Percentiles rank a stretch among this genome's conserved stretches.
Conservation (phyloP, 2,797 vertebrate genomes). For the Synaphobranchus kaupii region DNA sequence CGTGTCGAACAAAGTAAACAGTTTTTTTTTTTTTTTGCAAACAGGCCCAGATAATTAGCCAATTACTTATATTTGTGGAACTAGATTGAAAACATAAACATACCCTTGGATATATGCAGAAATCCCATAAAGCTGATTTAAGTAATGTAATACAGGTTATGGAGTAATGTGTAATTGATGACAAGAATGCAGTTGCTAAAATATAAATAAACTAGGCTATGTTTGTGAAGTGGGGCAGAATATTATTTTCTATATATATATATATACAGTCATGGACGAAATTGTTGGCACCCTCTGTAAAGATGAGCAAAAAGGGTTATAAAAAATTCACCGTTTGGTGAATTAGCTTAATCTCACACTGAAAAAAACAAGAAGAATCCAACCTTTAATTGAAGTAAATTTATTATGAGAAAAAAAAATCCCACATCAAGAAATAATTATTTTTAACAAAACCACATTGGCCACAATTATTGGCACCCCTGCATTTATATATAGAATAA, state of each 20-base stretch:
- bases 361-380: too few relatives aligned
- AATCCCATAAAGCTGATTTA: not conserved
- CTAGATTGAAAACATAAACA: not conserved
- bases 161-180: not conserved
- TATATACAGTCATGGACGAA: too few relatives aligned
- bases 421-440: too few relatives aligned
- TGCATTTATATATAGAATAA: too few relatives aligned
- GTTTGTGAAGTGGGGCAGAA: constrained; percentile 41
- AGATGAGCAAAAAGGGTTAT: too few relatives aligned
- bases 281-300: too few relatives aligned
- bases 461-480: too few relatives aligned
- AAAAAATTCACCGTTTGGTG: too few relatives aligned
- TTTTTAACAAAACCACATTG: too few relatives aligned
- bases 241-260: constrained; percentile 52
- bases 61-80: not conserved
- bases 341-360: too few relatives aligned
- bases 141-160: not conserved
- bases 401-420: too few relatives aligned
- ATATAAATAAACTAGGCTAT: not conserved
- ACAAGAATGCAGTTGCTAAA: not conserved
- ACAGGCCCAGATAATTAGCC: not conserved
- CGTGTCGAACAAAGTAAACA: not conserved
- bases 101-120: not conserved
- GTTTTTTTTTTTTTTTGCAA: not conserved
- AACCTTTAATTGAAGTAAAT: too few relatives aligned